These are phyloP conservation scores for Poecile atricapillus DNA, from an alignment of 2,113 vertebrate species.

Conservation along the genomic window DNA sequence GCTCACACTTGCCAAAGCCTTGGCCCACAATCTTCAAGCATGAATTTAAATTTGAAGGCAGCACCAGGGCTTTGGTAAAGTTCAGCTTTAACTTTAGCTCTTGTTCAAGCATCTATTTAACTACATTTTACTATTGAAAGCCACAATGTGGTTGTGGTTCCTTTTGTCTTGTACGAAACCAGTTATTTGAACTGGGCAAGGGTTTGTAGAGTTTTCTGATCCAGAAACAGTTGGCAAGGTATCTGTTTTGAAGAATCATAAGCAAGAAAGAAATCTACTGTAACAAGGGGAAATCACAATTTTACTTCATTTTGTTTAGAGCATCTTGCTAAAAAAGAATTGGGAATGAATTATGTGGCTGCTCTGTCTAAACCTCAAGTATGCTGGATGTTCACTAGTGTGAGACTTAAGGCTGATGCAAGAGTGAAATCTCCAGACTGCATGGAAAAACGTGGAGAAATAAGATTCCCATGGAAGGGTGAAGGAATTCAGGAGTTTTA, in stretches of 20 bases:
- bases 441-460: background rate
- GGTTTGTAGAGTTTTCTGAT: background rate
- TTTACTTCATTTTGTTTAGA: background rate
- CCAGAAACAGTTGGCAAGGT: background rate
- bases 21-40: background rate
- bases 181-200: background rate
- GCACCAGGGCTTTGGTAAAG: background rate
- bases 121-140: background rate
- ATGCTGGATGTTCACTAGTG: background rate
- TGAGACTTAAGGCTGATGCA: background rate
- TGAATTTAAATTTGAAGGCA: background rate
- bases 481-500: background rate
- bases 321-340: background rate
- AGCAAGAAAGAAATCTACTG: background rate
- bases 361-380: background rate
- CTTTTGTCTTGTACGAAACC: slow-evolving; percentile 15
- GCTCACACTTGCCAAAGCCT: background rate
- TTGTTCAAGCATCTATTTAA: background rate
- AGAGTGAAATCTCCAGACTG: background rate
- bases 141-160: background rate
- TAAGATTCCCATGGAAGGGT: background rate
- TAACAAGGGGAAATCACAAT: background rate
- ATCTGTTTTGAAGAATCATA: background rate
- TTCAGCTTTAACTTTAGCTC: background rate
- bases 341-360: background rate